phyloP scores from a whole-genome alignment of 2,888 invertebrate species.

The Eudiplozoon nipponicum region DNA sequence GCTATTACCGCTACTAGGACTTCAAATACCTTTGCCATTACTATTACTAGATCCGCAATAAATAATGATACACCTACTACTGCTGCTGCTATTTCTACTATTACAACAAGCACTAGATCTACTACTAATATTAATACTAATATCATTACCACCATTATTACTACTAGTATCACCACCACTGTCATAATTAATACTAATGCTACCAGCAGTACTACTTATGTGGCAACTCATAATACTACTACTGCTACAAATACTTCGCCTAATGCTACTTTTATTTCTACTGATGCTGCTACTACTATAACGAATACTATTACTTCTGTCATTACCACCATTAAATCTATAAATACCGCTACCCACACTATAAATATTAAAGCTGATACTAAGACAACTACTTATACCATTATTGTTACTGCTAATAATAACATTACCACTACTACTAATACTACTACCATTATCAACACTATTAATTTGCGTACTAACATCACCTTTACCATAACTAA shows the following conservation, averaged over 20 bases:
- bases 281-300: slow-evolving; percentile 13
- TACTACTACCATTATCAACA: slow-evolving; percentile 3
- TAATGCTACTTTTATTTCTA: slow-evolving; percentile 14
- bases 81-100: slow-evolving; percentile 14
- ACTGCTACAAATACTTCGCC: slow-evolving; percentile 14
- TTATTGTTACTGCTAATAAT: slow-evolving; percentile 10
- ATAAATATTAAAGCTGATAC: slow-evolving; percentile 8
- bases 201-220: slow-evolving; percentile 14
- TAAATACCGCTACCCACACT: slow-evolving; percentile 8
- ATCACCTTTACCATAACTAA: neutral
- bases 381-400: slow-evolving; percentile 10
- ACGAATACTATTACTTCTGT: slow-evolving; percentile 10
- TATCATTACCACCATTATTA: slow-evolving; percentile 13
- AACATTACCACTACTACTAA: neutral
- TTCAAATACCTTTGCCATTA: slow-evolving; percentile 7
- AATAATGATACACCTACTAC: too few species aligned
- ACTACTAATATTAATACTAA: slow-evolving; percentile 14
- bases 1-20: slow-evolving; percentile 8
- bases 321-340: slow-evolving; percentile 9
- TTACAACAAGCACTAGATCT: slow-evolving; percentile 14
- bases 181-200: slow-evolving; percentile 13
- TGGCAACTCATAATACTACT: slow-evolving; percentile 13
- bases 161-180: slow-evolving; percentile 14
- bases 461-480: neutral
- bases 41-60: slow-evolving; percentile 9